phyloP scores from a whole-genome alignment of 2,797 vertebrate species.

The Alcedo atthis region DNA sequence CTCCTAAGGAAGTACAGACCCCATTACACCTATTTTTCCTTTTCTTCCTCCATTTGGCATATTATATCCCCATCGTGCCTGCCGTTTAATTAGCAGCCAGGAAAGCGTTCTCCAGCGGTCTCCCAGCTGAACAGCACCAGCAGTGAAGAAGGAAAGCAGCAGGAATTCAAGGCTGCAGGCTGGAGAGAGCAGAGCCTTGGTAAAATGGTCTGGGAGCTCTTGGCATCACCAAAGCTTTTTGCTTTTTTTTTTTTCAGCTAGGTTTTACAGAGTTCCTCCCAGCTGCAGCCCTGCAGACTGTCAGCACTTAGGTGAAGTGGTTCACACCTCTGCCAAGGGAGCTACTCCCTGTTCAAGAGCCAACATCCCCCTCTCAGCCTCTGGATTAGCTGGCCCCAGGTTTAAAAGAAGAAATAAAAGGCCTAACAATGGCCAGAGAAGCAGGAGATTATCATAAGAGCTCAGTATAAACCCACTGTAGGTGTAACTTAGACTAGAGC shows the following conservation, averaged over 20 bases:
- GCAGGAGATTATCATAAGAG: not conserved
- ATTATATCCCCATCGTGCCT: not conserved
- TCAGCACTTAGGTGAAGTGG: not conserved
- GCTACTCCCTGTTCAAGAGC: not conserved
- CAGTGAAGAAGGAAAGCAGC: not conserved
- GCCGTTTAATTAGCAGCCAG: not conserved
- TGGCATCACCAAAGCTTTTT: not conserved
- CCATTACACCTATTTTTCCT: not conserved
- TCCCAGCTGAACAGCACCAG: not conserved
- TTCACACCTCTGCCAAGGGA: not conserved
- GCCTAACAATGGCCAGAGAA: not conserved
- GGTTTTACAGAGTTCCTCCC: accelerated
- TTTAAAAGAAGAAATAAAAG: not conserved
- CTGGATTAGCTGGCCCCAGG: not conserved
- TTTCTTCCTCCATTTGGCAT: not conserved
- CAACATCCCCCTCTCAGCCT: not conserved
- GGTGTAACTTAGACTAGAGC: not conserved
- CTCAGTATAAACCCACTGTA: not conserved
- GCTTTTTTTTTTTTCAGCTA: not conserved
- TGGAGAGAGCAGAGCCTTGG: not conserved
- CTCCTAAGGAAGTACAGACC: not conserved
- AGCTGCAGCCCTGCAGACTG: not conserved
- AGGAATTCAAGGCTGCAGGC: not conserved
- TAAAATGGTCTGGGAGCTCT: not conserved
- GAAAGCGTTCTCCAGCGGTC: not conserved